Base-by-base conservation (phyloP, 2,888 invertebrate genomes). In the Hypsopygia costalis region DNA sequence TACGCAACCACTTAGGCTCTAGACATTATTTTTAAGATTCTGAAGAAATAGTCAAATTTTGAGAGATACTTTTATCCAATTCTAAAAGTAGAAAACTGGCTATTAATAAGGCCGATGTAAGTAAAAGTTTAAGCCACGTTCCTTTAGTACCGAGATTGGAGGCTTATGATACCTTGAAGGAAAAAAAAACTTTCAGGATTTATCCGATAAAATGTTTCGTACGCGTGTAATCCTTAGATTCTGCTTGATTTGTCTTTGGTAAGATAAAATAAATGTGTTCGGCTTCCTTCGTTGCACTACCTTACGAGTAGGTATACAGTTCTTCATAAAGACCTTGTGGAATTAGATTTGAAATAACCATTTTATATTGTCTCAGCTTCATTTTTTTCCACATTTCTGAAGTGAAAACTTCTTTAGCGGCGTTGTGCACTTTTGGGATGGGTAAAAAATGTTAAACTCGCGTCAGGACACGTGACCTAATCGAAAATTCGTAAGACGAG, bases 191-290 rank as follows among this genome's bases (percentile, higher is more conserved):
- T 81, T 81, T 66, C 47, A 58, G 60, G 57, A 55, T 48, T 58
- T 52, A 53, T 63, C 69, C 68, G 81, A 81, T 82, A 81, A 82
- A 79, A 80, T 79, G 80, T 79, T 81, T 76, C 62, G 72, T 72
- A 67, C 72, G 68, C 68, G 59, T 74, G 77, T 81, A 81, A 83
- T 81, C 79, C 79, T 56, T 49, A 65, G 70, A 75, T 71, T 73
- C 73, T 62, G 48, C 67, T 75, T 79, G 77, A 81, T 81, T 81
- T 81, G 77, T 82, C 70, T 77, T 62, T 50, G 54, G 58, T 55
- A 55, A 63, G 81, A 80, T 81, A 80, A 72, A 61, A 53, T 12
- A 30, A 49, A 48, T 58, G 55, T 55, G 52, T 57, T 55, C 47
- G 44, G 58, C 50, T 52, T 4, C 57, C 50, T 50, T 34, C 46